Evolutionary conservation across 2,888 invertebrate genomes (phyloP), one percentile per base, ranked within the genome.

Genomic region (Eristalinus aeneus): DNA sequence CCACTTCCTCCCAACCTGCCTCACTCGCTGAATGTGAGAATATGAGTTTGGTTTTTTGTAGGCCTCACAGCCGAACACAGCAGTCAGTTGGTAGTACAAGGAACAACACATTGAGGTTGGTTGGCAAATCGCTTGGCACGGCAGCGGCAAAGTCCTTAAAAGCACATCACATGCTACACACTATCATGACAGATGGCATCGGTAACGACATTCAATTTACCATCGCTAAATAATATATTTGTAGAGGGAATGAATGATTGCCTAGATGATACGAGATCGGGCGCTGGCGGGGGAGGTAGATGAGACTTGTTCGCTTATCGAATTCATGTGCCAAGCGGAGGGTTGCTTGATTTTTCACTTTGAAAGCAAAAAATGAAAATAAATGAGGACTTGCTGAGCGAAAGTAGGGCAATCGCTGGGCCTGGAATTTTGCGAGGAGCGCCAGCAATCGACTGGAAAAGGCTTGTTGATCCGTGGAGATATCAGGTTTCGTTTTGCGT

Each of bases 181-280:
- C 86, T 86, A 86, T 86, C 86, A 86, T 86, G 86, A 86, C 86
- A 86, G 86, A 86, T 86, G 86, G 86, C 82, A 82, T 86, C 82
- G 77, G 86, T 82, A 86, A 86, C 86, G 86, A 81, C 86, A 86
- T 82, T 86, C 86, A 86, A 86, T 86, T 86, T 86, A 82, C 82
- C 82, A 81, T 86, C 54, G 77, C 77, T 86, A 86, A 86, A 86
- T 86, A 86, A 86, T 86, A 82, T 81, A 86, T 86, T 86, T 86
- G 77, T 61, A 82, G 82, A 82, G 82, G 54, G 74, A 77, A 77
- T 85, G 85, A 85, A 73, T 75, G 81, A 81, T 85, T 85, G 85
- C 72, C 72, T 76, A 68, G 76, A 63, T 81, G 76, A 85, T 85
- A 73, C 69, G 81, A 76, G 46, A 46, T 46, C 6, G 46, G 46